Conservation (phyloP, 37 sponge, comb jelly and placozoan genomes). For the Ianthella basta region DNA sequence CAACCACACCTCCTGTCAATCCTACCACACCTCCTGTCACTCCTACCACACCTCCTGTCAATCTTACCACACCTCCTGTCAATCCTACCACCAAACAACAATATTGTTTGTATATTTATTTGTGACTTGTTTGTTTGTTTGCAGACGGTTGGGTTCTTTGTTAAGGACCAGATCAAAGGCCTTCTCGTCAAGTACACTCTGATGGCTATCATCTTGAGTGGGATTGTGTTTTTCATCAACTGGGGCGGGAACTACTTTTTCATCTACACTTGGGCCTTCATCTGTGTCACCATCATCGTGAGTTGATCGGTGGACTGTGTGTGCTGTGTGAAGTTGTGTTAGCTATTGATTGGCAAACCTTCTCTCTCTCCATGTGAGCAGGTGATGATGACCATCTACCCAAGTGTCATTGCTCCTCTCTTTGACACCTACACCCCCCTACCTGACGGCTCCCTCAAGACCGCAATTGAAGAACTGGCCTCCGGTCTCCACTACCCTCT, state of each 20-base stretch:
- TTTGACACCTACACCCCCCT: constrained; percentile 96
- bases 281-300: constrained; percentile 60
- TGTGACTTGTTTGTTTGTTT: constrained; percentile 7
- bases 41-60: too few relatives aligned
- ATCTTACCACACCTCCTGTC: too few relatives aligned
- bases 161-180: constrained; percentile 84
- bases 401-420: constrained; percentile 93
- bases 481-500: constrained; percentile 81
- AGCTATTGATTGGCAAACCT: not conserved
- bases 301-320: constrained; percentile 21
- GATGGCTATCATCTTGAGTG: constrained; percentile 40
- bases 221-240: constrained; percentile 73
- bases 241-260: constrained; percentile 96
- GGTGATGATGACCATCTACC: constrained; percentile 83
- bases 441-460: constrained; percentile 76
- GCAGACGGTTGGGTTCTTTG: constrained; percentile 83
- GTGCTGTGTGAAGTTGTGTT: too few relatives aligned
- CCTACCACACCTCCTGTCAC: too few relatives aligned
- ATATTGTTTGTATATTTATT: constrained; percentile 5
- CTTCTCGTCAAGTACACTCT: constrained; percentile 60
- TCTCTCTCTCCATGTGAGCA: constrained; percentile 32
- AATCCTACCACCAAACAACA: too few relatives aligned
- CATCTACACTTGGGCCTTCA: constrained; percentile 91
- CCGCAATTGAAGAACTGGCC: constrained; percentile 83
- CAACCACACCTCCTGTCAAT: too few relatives aligned